Base-by-base conservation (phyloP, 2,888 invertebrate species). In the Subacronicta megacephala region DNA sequence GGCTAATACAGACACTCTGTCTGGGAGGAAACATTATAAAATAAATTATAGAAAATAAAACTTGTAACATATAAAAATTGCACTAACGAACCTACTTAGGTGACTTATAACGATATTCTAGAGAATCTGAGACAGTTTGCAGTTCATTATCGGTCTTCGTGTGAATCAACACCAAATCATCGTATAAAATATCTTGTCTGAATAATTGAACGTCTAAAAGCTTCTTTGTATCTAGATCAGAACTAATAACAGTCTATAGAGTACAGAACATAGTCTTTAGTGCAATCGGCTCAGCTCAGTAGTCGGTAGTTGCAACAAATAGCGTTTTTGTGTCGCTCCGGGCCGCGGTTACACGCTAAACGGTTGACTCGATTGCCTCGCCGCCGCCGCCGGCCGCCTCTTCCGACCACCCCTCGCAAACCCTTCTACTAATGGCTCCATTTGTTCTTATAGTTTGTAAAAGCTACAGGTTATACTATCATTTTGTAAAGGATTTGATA, bases 291-390 rank as follows among this genome's bases (percentile, higher is more conserved):
- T 83, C 64, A 47, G 57, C 56, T 41, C 52, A 7, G 31, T 44
- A 62, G 53, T 62, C 31, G 31, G 6, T 38, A n/a, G 18, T 26
- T 12, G 41, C 13, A 49, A 83, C 84, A 88, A 89, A 88, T 87
- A 82, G 84, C 80, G 81, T 87, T 88, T 87, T 90, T 85, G 78
- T 90, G 87, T 86, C 77, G 77, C 81, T 72, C 71, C 75, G 75
- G 70, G 63, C 61, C 62, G 82, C 73, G 85, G 89, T 86, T 84
- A 78, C 81, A 79, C 81, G 81, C 81, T 90, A 90, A 90, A 89
- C 82, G 87, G 77, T 83, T 80, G 83, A 82, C 81, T 82, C 84
- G 70, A 84, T 84, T 83, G 85, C 80, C 76, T 64, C 29, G 29
- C 72, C 74, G 68, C 67, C 74, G 67, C 67, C 70, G 60, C 67